phyloP scores from a whole-genome alignment of 2,797 vertebrate species.

The Scarus forsteni region DNA sequence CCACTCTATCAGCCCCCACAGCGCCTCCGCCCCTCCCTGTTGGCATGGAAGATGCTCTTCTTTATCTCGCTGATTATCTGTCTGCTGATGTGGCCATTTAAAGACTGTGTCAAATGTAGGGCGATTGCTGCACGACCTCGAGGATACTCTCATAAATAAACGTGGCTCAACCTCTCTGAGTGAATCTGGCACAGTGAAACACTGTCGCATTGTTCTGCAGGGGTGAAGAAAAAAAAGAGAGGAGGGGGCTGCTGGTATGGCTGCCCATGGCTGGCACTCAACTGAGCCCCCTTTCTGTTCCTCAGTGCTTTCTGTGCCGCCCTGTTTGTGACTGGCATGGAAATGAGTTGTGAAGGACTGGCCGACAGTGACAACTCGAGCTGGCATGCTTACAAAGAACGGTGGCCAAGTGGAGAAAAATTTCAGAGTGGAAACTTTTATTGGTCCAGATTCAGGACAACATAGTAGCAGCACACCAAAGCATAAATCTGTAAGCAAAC shows the following conservation, averaged over 20 bases:
- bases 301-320: conserved; percentile 50
- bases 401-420: conserved; percentile 24
- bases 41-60: conserved; percentile 75
- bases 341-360: conserved; percentile 55
- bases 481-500: not conserved
- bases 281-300: conserved; percentile 64
- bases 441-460: conserved; percentile 8
- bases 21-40: conserved; percentile 8
- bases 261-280: conserved; percentile 56
- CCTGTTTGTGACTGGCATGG: conserved; percentile 69
- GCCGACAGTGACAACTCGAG: conserved; percentile 42
- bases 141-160: conserved; percentile 69
- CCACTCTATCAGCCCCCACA: not conserved
- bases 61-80: conserved; percentile 87
- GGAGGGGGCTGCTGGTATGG: conserved; percentile 52
- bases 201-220: conserved; percentile 71
- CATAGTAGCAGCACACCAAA: not conserved
- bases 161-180: conserved; percentile 37
- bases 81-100: conserved; percentile 87
- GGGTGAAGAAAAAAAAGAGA: conserved; percentile 14
- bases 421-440: not conserved
- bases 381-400: conserved; percentile 30
- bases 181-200: conserved; percentile 56
- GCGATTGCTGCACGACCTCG: conserved; percentile 55
- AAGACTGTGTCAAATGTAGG: conserved; percentile 79